phyloP scores from a whole-genome alignment of 1,140 invertebrate genomes.

The Araneus ventricosus region DNA sequence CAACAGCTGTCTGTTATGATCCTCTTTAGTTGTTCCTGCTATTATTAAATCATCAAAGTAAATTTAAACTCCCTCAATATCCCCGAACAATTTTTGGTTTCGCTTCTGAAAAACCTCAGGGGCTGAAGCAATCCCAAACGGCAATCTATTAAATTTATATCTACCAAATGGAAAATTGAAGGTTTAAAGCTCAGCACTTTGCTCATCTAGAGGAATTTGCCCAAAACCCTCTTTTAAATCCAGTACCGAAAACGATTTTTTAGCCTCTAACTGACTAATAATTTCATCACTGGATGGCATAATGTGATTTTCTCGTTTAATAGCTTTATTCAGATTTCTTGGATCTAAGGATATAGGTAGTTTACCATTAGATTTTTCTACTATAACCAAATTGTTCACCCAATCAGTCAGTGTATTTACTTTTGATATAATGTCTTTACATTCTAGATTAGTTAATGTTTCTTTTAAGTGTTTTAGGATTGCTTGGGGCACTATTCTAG shows the following conservation, averaged over 20 bases:
- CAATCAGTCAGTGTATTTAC: slow-evolving; percentile 56
- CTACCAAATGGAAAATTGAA: slow-evolving; percentile 77
- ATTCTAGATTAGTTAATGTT: slow-evolving; percentile 76
- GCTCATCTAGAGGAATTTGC: too few species aligned
- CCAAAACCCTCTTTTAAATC: slow-evolving; percentile 56
- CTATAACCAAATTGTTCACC: slow-evolving; percentile 62
- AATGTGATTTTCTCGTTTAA: too few species aligned
- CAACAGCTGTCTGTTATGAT: too few species aligned
- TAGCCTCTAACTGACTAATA: too few species aligned
- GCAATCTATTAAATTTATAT: slow-evolving; percentile 79
- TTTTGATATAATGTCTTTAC: slow-evolving; percentile 77
- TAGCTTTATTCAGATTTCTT: slow-evolving; percentile 9
- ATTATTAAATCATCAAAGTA: slow-evolving; percentile 57
- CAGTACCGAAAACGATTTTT: slow-evolving; percentile 73
- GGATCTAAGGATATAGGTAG: slow-evolving; percentile 76
- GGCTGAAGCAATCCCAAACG: slow-evolving; percentile 81
- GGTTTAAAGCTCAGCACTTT: too few species aligned
- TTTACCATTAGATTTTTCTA: slow-evolving; percentile 67
- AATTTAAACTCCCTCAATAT: not conserved
- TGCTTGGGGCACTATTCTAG: slow-evolving; percentile 66
- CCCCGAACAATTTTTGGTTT: slow-evolving; percentile 11
- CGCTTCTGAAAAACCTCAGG: slow-evolving; percentile 76
- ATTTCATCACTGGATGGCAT: too few species aligned
- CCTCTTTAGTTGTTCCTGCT: too few species aligned
- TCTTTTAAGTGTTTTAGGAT: slow-evolving; percentile 65